Percentiles rank a stretch among this genome's conserved stretches.
phyloP scores from a whole-genome alignment of 2,797 vertebrate genomes.

The Salarias fasciatus region DNA sequence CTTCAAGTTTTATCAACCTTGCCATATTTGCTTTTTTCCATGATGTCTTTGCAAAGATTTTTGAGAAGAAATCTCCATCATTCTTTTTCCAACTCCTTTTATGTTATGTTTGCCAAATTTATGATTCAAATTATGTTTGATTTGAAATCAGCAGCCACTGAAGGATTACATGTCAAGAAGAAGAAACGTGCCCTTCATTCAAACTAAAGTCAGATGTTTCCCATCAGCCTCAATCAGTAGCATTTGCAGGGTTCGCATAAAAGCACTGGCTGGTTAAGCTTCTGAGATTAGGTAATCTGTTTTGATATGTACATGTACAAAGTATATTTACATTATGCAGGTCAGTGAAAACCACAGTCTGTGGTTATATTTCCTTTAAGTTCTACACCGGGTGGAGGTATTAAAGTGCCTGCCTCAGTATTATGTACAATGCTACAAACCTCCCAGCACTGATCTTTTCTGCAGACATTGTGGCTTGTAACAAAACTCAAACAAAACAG shows the following conservation, averaged over 20 bases:
- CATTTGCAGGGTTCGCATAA: slow-evolving; percentile 10
- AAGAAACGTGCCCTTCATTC: too few species aligned
- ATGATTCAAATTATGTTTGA: too few species aligned
- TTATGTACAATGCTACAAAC: slow-evolving; percentile 29
- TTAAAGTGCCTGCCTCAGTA: neutral
- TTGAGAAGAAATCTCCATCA: too few species aligned
- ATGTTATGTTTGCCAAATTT: too few species aligned
- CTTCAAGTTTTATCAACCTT: too few species aligned
- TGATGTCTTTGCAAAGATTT: too few species aligned
- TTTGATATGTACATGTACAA: slow-evolving; percentile 17
- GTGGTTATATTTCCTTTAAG: slow-evolving; percentile 10
- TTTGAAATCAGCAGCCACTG: too few species aligned
- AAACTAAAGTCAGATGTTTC: slow-evolving; percentile 36
- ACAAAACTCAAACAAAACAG: slow-evolving; percentile 32
- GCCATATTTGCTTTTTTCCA: too few species aligned
- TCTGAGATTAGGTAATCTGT: slow-evolving; percentile 36
- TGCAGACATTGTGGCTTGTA: slow-evolving; percentile 41
- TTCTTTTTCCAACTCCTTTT: too few species aligned
- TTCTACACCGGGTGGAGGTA: neutral
- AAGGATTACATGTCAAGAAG: slow-evolving; percentile 6
- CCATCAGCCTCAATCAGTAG: slow-evolving; percentile 31
- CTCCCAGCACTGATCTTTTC: slow-evolving; percentile 49
- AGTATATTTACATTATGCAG: slow-evolving; percentile 5
- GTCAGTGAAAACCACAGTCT: neutral
- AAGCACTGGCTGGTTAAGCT: slow-evolving; percentile 4